These are phyloP conservation scores for Rotaria macrura DNA, from an alignment of 2,888 invertebrate genomes.

Conservation along the genomic window DNA sequence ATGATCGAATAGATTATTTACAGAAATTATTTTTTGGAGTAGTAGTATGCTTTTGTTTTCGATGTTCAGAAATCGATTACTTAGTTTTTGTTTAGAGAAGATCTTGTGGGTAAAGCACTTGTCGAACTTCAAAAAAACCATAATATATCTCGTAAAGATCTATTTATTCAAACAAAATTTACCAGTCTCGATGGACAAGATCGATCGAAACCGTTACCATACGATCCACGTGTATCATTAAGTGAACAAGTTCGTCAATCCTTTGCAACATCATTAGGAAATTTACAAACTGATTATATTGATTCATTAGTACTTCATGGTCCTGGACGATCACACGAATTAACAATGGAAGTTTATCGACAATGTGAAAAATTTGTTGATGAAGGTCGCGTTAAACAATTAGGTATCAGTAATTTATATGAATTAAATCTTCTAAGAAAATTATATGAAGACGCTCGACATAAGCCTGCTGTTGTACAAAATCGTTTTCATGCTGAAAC, in stretches of 20 bases:
- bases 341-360: constrained; percentile 10
- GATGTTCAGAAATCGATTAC: no score
- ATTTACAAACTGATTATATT: constrained; percentile 18
- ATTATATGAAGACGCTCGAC: constrained; percentile 22
- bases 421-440: not conserved
- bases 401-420: constrained; percentile 25
- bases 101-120: constrained; percentile 20
- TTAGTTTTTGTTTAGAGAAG: not conserved
- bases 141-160: constrained; percentile 24
- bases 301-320: constrained; percentile 27
- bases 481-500: constrained; percentile 29
- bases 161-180: constrained; percentile 28
- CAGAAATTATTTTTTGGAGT: no score
- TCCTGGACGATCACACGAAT: not conserved
- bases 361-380: constrained; percentile 15
- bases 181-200: constrained; percentile 30
- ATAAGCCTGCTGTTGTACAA: constrained; percentile 25
- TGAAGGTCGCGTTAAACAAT: constrained; percentile 21
- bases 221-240: constrained; percentile 18
- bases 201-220: constrained; percentile 21
- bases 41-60: no score
- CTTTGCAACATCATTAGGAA: constrained; percentile 1
- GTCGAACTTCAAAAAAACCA: constrained; percentile 14
- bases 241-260: constrained; percentile 25
- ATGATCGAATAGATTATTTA: no score